A percentile compares a stretch with the other conserved stretches of the same genome.
Conservation (phyloP, 2,113 vertebrate genomes). For the Proterorhinus semilunaris region DNA sequence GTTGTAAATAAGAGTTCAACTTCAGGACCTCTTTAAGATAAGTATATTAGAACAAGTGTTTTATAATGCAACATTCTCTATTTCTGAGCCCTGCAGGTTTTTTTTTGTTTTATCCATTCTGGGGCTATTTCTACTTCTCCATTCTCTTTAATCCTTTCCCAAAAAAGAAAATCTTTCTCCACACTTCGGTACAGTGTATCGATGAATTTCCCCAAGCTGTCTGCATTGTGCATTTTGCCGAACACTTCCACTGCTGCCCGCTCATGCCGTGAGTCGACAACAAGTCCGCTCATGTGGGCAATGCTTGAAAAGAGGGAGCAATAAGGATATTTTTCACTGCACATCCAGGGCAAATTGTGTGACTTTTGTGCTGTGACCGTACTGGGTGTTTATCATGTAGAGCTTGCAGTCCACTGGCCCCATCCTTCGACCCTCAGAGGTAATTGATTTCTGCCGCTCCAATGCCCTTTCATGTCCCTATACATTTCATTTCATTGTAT, state of each 20-base stretch:
- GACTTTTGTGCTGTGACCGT: conserved; percentile 36
- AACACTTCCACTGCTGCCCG: conserved; percentile 10
- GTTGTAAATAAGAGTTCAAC: too few relatives aligned
- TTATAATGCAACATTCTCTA: not conserved
- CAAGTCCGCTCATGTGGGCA: conserved; percentile 36
- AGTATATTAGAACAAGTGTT: too few relatives aligned
- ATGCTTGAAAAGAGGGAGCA: conserved; percentile 25
- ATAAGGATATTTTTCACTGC: conserved; percentile 52
- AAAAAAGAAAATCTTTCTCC: not conserved
- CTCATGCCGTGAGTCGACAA: conserved; percentile 25
- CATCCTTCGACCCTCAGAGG: conserved; percentile 51
- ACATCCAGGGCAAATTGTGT: conserved; percentile 57
- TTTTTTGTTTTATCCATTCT: not conserved
- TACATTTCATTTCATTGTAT: too few relatives aligned
- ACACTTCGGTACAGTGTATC: not conserved
- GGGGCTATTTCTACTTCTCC: not conserved
- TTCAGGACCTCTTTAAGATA: too few relatives aligned
- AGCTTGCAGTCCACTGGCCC: conserved; percentile 62
- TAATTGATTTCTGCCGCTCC: conserved; percentile 58
- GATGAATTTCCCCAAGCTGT: not conserved
- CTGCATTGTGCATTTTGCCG: not conserved
- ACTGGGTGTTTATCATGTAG: conserved; percentile 59
- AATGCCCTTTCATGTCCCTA: conserved; percentile 51
- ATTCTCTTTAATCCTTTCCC: not conserved
- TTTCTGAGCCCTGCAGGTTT: not conserved